Percentiles rank a stretch among this genome's conserved stretches.
phyloP scores from a whole-genome alignment of 2,888 invertebrate species.

The Phortica magna region DNA sequence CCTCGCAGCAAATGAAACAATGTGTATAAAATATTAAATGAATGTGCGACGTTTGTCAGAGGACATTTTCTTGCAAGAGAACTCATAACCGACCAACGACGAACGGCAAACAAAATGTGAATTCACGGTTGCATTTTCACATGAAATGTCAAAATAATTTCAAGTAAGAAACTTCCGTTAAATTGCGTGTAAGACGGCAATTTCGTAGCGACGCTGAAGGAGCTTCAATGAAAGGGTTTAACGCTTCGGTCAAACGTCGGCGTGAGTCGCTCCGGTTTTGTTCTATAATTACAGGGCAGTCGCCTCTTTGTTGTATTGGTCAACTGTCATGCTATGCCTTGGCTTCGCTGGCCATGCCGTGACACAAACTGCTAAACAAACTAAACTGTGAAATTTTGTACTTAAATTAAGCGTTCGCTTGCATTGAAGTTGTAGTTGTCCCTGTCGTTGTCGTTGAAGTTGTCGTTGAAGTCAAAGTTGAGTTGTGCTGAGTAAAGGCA shows the following conservation, averaged over 20 bases:
- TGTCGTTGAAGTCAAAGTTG: too few species aligned
- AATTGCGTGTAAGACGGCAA: conserved; percentile 58
- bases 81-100: too few species aligned
- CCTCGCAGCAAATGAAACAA: too few species aligned
- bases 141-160: conserved; percentile 30
- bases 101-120: neutral
- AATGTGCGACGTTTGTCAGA: neutral
- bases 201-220: conserved; percentile 51
- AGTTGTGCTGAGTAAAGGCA: too few species aligned
- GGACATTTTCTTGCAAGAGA: too few species aligned
- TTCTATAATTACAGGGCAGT: conserved; percentile 15
- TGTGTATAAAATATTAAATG: too few species aligned
- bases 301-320: neutral
- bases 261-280: neutral
- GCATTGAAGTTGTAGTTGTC: too few species aligned
- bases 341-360: conserved; percentile 40
- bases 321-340: conserved; percentile 38
- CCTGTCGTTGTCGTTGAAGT: too few species aligned
- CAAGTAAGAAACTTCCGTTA: conserved; percentile 54
- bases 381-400: conserved; percentile 49
- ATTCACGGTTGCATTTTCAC: conserved; percentile 15
- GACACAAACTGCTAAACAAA: conserved; percentile 42
- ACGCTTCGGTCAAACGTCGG: neutral
- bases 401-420: neutral
- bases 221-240: conserved; percentile 41